Base-by-base conservation (phyloP, 2,888 invertebrate species). In the Ectemnius cavifrons region DNA sequence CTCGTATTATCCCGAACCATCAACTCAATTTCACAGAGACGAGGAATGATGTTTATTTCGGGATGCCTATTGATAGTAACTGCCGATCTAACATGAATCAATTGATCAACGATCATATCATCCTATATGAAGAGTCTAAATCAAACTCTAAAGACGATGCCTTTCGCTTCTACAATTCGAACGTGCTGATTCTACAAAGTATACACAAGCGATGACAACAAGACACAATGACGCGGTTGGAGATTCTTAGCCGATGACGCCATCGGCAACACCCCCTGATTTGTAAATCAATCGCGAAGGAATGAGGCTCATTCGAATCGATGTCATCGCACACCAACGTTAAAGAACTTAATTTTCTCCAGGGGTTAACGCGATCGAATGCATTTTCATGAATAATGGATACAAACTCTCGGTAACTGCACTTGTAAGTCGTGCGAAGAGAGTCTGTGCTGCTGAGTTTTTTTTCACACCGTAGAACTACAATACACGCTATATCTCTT, bases 1-100 rank as follows among this genome's bases (percentile, higher is more conserved):
- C 37, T 78, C 60, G 67, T 68, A 59, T 52, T 65, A 63, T 14
- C 52, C 27, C 27, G 13, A 49, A 4, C 49, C 63, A 1, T 37
- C 14, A 52, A 52, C 52, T 52, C 52, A 52, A 52, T 52, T 16
- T 52, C 52, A 16, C 52, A 16, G 13, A 6, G 14, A 52, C 52
- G 16, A 52, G 52, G 2, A 52, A 13, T 52, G 14, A 52, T 52
- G 52, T 16, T 52, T 52, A 52, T 16, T 52, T 52, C 16, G 16
- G 5, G 11, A 1, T 52, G 52, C 52, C 4, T 16, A 13, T 6
- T 14, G 52, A 16, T 37, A 37, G 37, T 37, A 37, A 37, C 37
- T 6, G 37, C 11, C 37, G 1, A 4, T 4, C 8, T 37, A 37
- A 0, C 37, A 37, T 1, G 8, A 37, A 37, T 37, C 37, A 37